Conservation (phyloP, 2,888 invertebrate species). For the Mycalesis mineus region DNA sequence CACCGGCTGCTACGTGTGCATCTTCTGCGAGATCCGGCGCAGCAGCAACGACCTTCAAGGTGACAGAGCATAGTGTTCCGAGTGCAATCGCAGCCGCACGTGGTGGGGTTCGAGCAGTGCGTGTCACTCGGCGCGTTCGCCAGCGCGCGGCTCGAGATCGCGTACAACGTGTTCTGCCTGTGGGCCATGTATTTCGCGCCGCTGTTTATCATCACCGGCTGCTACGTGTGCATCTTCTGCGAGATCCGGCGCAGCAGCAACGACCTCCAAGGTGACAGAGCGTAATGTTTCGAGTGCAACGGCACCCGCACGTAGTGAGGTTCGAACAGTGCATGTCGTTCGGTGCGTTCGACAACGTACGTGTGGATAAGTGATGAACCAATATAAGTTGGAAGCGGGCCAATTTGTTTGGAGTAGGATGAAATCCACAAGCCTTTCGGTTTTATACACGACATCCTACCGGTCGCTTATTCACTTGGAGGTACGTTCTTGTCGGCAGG, state of each 20-base stretch:
- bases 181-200: slow-evolving; percentile 87
- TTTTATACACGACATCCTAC: no score
- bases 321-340: no score
- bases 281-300: no score
- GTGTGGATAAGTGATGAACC: no score
- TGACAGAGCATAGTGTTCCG: slow-evolving; percentile 32
- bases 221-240: slow-evolving; percentile 85
- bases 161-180: slow-evolving; percentile 85
- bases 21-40: slow-evolving; percentile 84
- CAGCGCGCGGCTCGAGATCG: slow-evolving; percentile 79
- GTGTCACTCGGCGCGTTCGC: slow-evolving; percentile 87
- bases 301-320: no score
- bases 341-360: no score
- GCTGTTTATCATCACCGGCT: slow-evolving; percentile 83
- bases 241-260: slow-evolving; percentile 77
- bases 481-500: no score
- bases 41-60: slow-evolving; percentile 80
- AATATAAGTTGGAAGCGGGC: no score
- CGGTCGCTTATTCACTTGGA: no score
- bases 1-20: slow-evolving; percentile 83
- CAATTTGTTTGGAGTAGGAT: no score
- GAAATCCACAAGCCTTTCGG: no score
- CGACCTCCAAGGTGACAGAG: no score
- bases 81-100: slow-evolving; percentile 76
- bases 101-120: slow-evolving; percentile 84